These are phyloP conservation scores for Nicator chloris DNA, from an alignment of 2,113 vertebrate genomes.

Conservation along the genomic window DNA sequence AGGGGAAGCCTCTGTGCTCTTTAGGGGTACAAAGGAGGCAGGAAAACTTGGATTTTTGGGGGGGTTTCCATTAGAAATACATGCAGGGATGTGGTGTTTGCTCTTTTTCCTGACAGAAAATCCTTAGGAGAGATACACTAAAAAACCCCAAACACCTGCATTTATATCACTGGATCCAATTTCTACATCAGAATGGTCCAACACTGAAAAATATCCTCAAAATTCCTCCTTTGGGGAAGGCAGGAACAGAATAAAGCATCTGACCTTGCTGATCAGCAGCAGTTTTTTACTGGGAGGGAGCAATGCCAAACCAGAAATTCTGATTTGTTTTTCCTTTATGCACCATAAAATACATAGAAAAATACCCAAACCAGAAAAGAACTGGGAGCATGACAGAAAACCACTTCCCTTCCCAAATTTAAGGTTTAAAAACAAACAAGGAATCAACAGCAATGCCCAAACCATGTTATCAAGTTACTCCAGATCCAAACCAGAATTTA, in stretches of 20 bases:
- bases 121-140: neutral
- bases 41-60: neutral
- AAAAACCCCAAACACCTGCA: neutral
- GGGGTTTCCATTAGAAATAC: neutral
- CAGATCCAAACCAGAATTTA: neutral
- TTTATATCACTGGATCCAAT: rapidly evolving
- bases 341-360: neutral
- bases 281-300: neutral
- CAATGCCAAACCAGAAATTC: neutral
- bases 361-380: neutral
- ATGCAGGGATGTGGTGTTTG: rapidly evolving
- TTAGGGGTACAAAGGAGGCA: neutral
- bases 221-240: neutral
- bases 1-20: neutral
- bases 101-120: neutral
- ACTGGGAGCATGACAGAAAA: neutral
- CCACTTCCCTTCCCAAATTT: slow-evolving; percentile 10
- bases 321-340: neutral
- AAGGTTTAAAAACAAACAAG: slow-evolving; percentile 5
- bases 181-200: neutral
- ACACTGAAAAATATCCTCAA: neutral
- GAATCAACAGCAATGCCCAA: neutral
- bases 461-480: neutral
- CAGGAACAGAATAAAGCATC: neutral
- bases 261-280: neutral